Percentiles rank a stretch among this genome's conserved stretches.
These are phyloP conservation scores for Dastarcus helophoroides DNA, from an alignment of 2,888 invertebrate species.

Conservation along the genomic window DNA sequence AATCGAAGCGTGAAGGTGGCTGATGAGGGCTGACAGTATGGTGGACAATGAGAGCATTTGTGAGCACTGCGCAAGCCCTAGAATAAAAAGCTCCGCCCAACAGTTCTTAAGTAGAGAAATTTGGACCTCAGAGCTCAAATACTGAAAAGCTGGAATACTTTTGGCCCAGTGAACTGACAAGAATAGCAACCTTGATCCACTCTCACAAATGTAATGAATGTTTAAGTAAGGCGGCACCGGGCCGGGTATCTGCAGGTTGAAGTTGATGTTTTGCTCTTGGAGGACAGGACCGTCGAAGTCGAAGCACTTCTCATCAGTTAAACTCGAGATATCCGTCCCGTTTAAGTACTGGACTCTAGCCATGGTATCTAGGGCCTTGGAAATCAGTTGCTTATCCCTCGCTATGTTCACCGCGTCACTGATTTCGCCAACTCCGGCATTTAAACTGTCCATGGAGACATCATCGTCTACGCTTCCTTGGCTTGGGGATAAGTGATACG, in stretches of 20 bases:
- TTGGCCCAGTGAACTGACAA: conserved; percentile 84
- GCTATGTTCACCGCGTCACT: conserved; percentile 49
- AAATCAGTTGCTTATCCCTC: conserved; percentile 46
- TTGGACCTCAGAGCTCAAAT: conserved; percentile 73
- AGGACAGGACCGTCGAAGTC: conserved; percentile 52
- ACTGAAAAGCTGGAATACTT: conserved; percentile 70
- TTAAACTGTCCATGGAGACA: conserved; percentile 43
- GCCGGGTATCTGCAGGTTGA: conserved; percentile 64
- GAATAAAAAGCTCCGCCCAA: conserved; percentile 86
- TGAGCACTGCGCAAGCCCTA: conserved; percentile 82
- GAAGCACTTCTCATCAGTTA: conserved; percentile 32
- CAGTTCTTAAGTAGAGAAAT: conserved; percentile 72
- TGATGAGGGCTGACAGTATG: conserved; percentile 71
- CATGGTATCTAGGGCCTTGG: conserved; percentile 63
- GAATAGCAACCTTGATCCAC: conserved; percentile 83
- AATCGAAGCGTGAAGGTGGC: conserved; percentile 65
- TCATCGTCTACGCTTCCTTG: conserved; percentile 45
- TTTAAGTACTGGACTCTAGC: conserved; percentile 38
- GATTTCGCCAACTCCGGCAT: conserved; percentile 39
- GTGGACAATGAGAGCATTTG: conserved; percentile 65
- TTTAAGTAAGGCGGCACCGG: conserved; percentile 83
- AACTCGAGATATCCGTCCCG: conserved; percentile 27
- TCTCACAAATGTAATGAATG: conserved; percentile 91
- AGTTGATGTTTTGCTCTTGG: conserved; percentile 56
- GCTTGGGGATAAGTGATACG: conserved; percentile 35